These are phyloP conservation scores for Bombus fervidus DNA, from an alignment of 1,140 invertebrate species.

Conservation along the genomic window DNA sequence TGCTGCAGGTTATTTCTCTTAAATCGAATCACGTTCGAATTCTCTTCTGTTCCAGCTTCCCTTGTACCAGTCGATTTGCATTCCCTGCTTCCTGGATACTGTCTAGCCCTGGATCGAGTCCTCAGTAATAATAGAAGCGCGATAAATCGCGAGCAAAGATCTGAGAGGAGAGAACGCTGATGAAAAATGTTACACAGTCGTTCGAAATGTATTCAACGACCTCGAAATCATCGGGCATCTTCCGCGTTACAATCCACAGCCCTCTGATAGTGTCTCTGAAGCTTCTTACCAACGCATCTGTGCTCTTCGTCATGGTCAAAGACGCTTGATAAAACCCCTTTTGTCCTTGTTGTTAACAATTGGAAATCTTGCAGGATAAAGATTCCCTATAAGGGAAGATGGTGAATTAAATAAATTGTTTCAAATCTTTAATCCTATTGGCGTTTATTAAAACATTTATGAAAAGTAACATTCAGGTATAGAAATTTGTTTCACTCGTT, in stretches of 20 bases:
- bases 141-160: constrained; percentile 28
- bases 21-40: constrained; percentile 37
- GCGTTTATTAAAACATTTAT: too few species aligned
- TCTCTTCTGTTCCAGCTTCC: not conserved
- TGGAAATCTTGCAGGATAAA: not conserved
- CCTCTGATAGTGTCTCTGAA: not conserved
- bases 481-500: too few species aligned
- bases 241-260: not conserved
- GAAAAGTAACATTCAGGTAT: too few species aligned
- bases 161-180: not conserved
- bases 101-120: not conserved
- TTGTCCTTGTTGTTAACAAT: not conserved
- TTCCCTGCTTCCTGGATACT: constrained; percentile 43
- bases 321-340: too few species aligned
- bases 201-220: constrained; percentile 25
- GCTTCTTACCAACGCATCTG: not conserved
- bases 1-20: not conserved
- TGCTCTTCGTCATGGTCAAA: too few species aligned
- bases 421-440: too few species aligned
- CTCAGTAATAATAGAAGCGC: constrained; percentile 48
- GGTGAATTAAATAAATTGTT: too few species aligned
- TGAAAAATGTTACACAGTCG: constrained; percentile 32
- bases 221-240: constrained; percentile 36
- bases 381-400: too few species aligned
- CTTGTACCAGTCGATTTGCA: constrained; percentile 29